Base-by-base conservation (phyloP, 2,888 invertebrate species). In the Acronicta leporina region DNA sequence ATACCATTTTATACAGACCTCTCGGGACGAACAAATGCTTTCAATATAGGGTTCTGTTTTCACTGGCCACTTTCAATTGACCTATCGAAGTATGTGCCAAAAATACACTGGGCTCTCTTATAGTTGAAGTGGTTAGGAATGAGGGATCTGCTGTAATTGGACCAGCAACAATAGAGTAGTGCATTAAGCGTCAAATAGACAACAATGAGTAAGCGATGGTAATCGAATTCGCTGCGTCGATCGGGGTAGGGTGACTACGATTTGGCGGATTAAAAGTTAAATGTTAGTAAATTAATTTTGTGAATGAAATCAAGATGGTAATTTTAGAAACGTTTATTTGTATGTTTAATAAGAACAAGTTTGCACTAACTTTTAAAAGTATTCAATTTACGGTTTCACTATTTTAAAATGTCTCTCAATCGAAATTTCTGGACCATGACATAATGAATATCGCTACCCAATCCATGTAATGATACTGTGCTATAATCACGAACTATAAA, bases 221-320 rank as follows among this genome's bases (percentile, higher is more conserved):
- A 88, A 90, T 91, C 89, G 85, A 88, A 88, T 89, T 90, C 87
- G 84, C 83, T 80, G 82, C 81, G 86, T 81, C 81, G 81, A 77
- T 77, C 79, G 72, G 69, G 20, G 46, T 79, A 82, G 82, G 82
- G 86, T 84, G 81, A 68, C 83, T 65, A 78, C 57, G 41, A 51
- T 55, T 65, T 70, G 2, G 27, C 25, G 11, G 11, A 52, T 16
- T 10, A 6, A 48, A 33, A 42, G 20, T 27, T 42, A 2, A 10
- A 10, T 14, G 10, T 16, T 43, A 9, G 16, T 33, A 20, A 59
- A 13, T 30, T 2, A 41, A 33, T 11, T 8, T 40, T 8, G 5
- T 15, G 27, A 13, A 16, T 14, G 1, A 11, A 10, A 35, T 13
- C 11, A 35, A 8, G 9, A 27, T 4, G 5, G 6, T 27, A 5